These are phyloP conservation scores for Mayetiola destructor DNA, from an alignment of 2,888 invertebrate species.

Conservation along the genomic window DNA sequence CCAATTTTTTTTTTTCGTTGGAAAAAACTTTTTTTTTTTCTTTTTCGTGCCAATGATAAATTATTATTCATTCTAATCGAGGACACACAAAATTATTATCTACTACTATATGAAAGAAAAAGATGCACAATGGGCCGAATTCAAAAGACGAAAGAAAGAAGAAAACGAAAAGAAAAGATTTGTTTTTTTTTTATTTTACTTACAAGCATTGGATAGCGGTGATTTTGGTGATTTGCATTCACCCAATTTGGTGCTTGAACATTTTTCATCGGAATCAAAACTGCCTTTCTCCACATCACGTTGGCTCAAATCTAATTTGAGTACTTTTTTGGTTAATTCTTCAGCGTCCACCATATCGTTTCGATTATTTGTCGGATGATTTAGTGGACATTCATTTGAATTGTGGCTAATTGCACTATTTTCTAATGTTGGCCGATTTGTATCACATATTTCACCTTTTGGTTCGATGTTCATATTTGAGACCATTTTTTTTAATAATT, in stretches of 20 bases:
- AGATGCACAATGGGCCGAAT: too few relatives aligned
- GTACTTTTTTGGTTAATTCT: slow-evolving; percentile 29
- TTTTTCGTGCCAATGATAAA: too few relatives aligned
- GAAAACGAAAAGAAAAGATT: too few relatives aligned
- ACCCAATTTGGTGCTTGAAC: not conserved
- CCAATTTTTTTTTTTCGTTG: too few relatives aligned
- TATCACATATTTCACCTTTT: slow-evolving; percentile 13
- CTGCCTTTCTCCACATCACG: slow-evolving; percentile 14
- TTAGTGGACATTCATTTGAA: slow-evolving; percentile 43
- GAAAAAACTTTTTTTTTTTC: too few relatives aligned
- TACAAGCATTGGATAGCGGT: slow-evolving; percentile 23
- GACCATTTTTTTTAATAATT: slow-evolving; percentile 16
- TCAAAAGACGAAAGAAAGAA: too few relatives aligned
- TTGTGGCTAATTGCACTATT: slow-evolving; percentile 46
- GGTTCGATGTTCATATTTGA: slow-evolving; percentile 16
- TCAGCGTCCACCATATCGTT: slow-evolving; percentile 20
- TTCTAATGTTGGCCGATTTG: slow-evolving; percentile 16
- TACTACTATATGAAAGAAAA: too few relatives aligned
- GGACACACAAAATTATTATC: too few relatives aligned
- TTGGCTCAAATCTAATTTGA: slow-evolving; percentile 29
- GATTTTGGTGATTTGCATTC: slow-evolving; percentile 32
- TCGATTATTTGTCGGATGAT: slow-evolving; percentile 27
- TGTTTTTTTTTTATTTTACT: too few relatives aligned
- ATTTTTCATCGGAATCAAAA: slow-evolving; percentile 15
- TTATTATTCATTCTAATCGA: too few relatives aligned